phyloP scores from a whole-genome alignment of 2,113 vertebrate genomes.

The Coptodon bakossiorum region DNA sequence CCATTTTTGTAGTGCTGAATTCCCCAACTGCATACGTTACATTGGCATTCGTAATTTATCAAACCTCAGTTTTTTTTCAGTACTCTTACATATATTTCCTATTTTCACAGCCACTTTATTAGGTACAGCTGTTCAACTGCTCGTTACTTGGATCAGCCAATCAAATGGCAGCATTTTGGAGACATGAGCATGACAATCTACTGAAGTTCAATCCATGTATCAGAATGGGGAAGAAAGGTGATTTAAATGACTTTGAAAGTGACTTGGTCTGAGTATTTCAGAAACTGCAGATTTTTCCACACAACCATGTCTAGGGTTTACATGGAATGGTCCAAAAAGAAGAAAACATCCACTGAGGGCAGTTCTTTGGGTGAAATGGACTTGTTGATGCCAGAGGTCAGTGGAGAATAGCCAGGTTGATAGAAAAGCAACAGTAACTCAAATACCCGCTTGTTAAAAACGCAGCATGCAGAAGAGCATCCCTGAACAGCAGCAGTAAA shows the following conservation, averaged over 20 bases:
- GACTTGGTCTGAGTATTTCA: neutral
- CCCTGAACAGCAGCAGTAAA: neutral
- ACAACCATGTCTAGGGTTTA: neutral
- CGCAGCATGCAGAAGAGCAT: fast-evolving
- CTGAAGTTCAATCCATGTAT: neutral
- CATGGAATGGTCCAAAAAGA: neutral
- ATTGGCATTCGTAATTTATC: neutral
- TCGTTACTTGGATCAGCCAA: neutral
- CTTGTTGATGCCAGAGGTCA: neutral
- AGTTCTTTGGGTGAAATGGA: neutral
- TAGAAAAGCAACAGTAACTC: neutral
- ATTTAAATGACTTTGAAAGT: neutral
- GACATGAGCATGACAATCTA: neutral
- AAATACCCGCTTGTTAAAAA: neutral
- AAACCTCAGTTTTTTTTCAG: too few species aligned
- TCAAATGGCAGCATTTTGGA: neutral
- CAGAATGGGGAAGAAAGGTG: neutral
- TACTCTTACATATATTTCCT: neutral
- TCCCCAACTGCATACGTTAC: fast-evolving
- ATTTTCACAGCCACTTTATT: neutral
- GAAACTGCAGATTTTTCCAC: neutral
- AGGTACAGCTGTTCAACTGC: neutral
- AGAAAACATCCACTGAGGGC: neutral
- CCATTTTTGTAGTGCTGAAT: neutral
- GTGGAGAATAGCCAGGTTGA: neutral